Conservation (phyloP, 1,140 invertebrate species). For the Atopsyche davidsoni region DNA sequence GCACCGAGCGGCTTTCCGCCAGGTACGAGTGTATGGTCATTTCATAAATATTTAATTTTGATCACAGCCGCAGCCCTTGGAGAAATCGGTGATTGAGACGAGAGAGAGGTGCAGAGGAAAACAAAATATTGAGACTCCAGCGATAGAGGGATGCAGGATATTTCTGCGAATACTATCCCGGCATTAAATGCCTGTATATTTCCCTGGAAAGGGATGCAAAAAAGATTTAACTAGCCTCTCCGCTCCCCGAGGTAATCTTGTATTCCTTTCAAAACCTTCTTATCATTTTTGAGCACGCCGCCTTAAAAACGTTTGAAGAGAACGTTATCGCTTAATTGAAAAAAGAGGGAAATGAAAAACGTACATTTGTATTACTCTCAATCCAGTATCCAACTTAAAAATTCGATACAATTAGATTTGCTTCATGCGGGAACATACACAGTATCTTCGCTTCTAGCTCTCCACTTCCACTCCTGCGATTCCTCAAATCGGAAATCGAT, state of each 20-base stretch:
- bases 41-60: conserved; percentile 7
- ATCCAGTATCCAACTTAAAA: no score
- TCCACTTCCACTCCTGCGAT: no score
- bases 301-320: conserved; percentile 18
- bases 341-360: conserved; percentile 25
- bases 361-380: conserved; percentile 10
- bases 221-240: conserved; percentile 23
- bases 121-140: no score
- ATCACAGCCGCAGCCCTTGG: background rate
- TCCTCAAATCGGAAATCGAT: no score
- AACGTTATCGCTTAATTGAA: conserved; percentile 29
- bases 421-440: no score
- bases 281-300: conserved; percentile 27
- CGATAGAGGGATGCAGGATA: conserved; percentile 1
- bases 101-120: no score
- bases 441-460: no score
- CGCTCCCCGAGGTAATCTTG: conserved; percentile 27
- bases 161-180: no score
- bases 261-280: conserved; percentile 27
- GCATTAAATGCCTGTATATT: conserved; percentile 20
- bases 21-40: no score
- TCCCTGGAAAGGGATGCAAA: conserved; percentile 16
- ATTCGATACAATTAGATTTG: no score
- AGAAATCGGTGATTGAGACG: conserved; percentile 7
- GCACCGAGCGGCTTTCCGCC: no score